A percentile compares a stretch with the other conserved stretches of the same genome.
Evolutionary conservation across 2,113 vertebrate genomes (phyloP).

Genomic region (Motacilla tschutschensis): DNA sequence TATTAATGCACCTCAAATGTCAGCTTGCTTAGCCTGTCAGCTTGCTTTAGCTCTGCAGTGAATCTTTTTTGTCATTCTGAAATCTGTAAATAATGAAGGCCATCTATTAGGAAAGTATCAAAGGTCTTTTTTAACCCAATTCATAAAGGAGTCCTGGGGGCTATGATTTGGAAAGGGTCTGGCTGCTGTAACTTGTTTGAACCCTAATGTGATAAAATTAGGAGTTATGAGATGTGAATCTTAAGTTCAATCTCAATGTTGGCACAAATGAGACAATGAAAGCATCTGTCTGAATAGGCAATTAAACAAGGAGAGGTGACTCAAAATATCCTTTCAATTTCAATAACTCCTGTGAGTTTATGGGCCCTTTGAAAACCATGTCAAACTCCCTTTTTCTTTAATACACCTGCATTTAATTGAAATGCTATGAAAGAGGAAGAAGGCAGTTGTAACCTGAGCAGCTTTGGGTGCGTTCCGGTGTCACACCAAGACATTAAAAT

Average conservation of each 20-base stretch:
- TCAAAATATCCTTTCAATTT: conserved; percentile 22
- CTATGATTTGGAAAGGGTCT: not conserved
- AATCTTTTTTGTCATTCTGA: conserved; percentile 19
- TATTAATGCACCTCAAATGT: not conserved
- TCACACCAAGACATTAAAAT: not conserved
- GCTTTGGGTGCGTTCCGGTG: not conserved
- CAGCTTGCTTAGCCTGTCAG: not conserved
- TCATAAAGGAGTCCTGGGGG: conserved; percentile 37
- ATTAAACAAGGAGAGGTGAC: conserved; percentile 26
- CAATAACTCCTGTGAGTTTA: conserved; percentile 30
- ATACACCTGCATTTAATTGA: conserved; percentile 1
- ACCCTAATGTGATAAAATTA: conserved; percentile 19
- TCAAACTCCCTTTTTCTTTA: not conserved
- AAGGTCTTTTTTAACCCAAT: conserved; percentile 33
- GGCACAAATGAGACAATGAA: conserved; percentile 33
- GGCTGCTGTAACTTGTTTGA: not conserved
- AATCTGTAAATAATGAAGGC: conserved; percentile 49
- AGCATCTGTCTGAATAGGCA: conserved; percentile 20
- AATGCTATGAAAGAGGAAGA: not conserved
- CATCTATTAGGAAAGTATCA: conserved; percentile 23
- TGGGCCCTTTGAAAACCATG: not conserved
- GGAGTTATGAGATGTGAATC: conserved; percentile 18
- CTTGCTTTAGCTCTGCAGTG: conserved; percentile 17
- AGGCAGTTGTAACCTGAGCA: not conserved
- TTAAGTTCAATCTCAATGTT: not conserved